Evolutionary conservation across 2,113 vertebrate species (phyloP).

Genomic region (Chloebia gouldiae): DNA sequence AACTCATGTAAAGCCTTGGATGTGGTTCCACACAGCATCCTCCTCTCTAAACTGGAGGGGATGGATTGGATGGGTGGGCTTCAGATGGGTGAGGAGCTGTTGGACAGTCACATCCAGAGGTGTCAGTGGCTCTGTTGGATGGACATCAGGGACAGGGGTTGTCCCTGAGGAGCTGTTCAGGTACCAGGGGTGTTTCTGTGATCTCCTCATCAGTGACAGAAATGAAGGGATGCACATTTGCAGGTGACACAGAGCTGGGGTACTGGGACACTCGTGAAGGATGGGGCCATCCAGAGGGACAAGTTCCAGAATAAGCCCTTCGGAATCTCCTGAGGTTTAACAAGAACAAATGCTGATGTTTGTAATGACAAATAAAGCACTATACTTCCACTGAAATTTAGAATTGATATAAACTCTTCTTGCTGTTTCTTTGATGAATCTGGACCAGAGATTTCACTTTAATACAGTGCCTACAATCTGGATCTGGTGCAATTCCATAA

Average conservation of each 20-base stretch:
- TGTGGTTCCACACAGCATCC: neutral
- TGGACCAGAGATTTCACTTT: neutral
- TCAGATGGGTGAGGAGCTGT: fast-evolving
- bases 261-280: neutral
- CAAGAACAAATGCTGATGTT: neutral
- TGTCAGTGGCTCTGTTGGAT: neutral
- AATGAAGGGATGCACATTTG: neutral
- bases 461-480: neutral
- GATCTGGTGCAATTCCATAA: neutral
- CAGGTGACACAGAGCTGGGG: neutral
- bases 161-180: neutral
- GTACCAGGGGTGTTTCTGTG: neutral
- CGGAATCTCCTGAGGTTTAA: neutral
- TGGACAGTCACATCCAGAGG: neutral
- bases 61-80: neutral
- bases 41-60: neutral
- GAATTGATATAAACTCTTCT: neutral
- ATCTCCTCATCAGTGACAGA: neutral
- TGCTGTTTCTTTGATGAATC: neutral
- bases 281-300: neutral
- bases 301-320: neutral
- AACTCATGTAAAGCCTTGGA: neutral
- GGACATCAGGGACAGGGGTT: neutral
- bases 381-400: neutral
- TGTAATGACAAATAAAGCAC: neutral